Percentiles rank a stretch among this genome's conserved stretches.
Conservation (phyloP, 1,140 invertebrate genomes). For the Drosophila burlai region DNA sequence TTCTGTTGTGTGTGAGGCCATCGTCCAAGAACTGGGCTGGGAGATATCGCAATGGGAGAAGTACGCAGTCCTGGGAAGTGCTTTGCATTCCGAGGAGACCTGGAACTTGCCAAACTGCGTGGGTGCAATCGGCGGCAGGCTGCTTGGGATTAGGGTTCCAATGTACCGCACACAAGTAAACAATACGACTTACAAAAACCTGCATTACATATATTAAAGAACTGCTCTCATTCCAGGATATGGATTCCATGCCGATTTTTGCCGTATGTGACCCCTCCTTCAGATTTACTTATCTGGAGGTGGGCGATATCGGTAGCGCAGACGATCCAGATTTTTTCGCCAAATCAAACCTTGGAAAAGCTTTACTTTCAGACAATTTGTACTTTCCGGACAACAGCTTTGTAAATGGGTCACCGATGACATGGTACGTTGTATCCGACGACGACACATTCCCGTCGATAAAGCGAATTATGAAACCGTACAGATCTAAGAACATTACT, state of each 20-base stretch:
- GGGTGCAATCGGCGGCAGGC: slow-evolving; percentile 7
- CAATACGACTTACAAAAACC: background rate
- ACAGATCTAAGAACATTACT: background rate
- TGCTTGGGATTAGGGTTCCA: background rate
- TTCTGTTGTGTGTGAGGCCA: background rate
- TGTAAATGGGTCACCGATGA: background rate
- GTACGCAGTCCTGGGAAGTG: background rate
- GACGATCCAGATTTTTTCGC: background rate
- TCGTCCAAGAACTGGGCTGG: slow-evolving; percentile 1
- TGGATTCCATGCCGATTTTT: background rate
- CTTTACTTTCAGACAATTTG: background rate
- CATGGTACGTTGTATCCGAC: background rate
- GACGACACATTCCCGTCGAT: background rate
- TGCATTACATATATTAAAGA: background rate
- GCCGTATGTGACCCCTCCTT: slow-evolving; percentile 1
- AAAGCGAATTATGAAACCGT: slow-evolving; percentile 9
- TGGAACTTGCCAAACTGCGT: slow-evolving; percentile 4
- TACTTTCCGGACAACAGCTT: background rate
- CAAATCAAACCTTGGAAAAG: background rate
- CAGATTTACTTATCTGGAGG: slow-evolving; percentile 1
- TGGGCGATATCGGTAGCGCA: background rate
- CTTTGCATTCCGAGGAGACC: background rate
- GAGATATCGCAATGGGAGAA: slow-evolving; percentile 11
- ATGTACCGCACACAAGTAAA: background rate
- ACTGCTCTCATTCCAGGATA: background rate